These are phyloP conservation scores for Timandra comae DNA, from an alignment of 2,888 invertebrate species.

Conservation along the genomic window DNA sequence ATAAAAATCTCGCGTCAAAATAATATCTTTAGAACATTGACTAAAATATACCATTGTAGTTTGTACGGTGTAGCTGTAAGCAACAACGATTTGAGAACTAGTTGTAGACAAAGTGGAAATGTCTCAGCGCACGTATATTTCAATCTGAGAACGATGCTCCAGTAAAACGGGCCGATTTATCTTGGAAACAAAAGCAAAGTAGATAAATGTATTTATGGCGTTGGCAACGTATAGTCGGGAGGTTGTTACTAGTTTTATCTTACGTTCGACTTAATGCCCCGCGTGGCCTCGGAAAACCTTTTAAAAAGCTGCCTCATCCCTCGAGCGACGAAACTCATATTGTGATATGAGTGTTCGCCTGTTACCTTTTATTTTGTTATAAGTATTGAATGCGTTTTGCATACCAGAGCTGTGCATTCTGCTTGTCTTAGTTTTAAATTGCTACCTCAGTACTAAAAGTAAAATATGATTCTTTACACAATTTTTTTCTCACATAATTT, in stretches of 20 bases:
- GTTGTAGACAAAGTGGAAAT: slow-evolving; percentile 41
- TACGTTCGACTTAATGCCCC: slow-evolving; percentile 54
- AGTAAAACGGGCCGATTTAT: slow-evolving; percentile 60
- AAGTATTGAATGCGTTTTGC: slow-evolving; percentile 6
- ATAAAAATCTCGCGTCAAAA: no score
- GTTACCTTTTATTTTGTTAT: slow-evolving; percentile 29
- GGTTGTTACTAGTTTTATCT: slow-evolving; percentile 61
- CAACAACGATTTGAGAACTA: slow-evolving; percentile 22
- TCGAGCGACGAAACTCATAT: slow-evolving; percentile 47
- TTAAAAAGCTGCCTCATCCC: slow-evolving; percentile 60
- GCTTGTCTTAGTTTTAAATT: no score
- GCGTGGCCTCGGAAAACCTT: slow-evolving; percentile 57
- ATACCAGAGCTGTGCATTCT: no score
- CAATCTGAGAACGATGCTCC: slow-evolving; percentile 48
- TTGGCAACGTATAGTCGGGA: slow-evolving; percentile 48
- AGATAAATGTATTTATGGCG: slow-evolving; percentile 63
- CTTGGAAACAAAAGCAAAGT: slow-evolving; percentile 61
- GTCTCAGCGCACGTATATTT: slow-evolving; percentile 40
- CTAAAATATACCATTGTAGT: no score
- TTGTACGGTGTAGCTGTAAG: no score
- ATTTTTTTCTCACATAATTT: no score
- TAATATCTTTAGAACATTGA: no score
- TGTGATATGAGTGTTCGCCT: slow-evolving; percentile 32
- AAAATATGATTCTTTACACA: no score
- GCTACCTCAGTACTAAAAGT: no score